phyloP scores from a whole-genome alignment of 2,797 vertebrate genomes.

The Dryobates pubescens region DNA sequence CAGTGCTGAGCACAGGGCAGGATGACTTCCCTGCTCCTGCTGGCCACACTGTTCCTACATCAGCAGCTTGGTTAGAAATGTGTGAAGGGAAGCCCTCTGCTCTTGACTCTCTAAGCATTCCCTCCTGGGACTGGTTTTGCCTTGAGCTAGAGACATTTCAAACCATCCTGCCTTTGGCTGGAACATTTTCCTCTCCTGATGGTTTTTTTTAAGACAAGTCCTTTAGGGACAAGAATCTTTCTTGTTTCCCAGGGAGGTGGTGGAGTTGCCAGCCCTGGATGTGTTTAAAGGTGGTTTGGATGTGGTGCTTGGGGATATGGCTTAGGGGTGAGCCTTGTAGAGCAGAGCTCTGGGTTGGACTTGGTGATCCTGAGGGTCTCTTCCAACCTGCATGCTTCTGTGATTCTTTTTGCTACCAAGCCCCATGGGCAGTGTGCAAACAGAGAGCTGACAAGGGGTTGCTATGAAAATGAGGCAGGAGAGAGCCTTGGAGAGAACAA shows the following conservation, averaged over 20 bases:
- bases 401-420: background rate
- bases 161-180: background rate
- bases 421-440: background rate
- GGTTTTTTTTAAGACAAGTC: background rate
- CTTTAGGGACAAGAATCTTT: background rate
- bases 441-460: accelerated
- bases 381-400: too few relatives aligned
- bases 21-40: too few relatives aligned
- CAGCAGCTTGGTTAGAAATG: background rate
- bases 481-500: background rate
- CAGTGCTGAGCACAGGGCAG: too few relatives aligned
- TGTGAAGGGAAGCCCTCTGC: background rate
- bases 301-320: too few relatives aligned
- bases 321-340: too few relatives aligned
- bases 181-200: background rate
- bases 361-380: too few relatives aligned
- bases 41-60: too few relatives aligned
- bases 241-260: too few relatives aligned
- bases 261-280: too few relatives aligned
- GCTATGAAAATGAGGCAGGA: accelerated
- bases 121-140: background rate
- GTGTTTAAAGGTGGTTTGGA: too few relatives aligned
- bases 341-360: too few relatives aligned
- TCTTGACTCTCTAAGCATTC: background rate
- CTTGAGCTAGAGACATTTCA: background rate